Conservation (phyloP, 2,113 vertebrate species). For the Caranx melampygus region DNA sequence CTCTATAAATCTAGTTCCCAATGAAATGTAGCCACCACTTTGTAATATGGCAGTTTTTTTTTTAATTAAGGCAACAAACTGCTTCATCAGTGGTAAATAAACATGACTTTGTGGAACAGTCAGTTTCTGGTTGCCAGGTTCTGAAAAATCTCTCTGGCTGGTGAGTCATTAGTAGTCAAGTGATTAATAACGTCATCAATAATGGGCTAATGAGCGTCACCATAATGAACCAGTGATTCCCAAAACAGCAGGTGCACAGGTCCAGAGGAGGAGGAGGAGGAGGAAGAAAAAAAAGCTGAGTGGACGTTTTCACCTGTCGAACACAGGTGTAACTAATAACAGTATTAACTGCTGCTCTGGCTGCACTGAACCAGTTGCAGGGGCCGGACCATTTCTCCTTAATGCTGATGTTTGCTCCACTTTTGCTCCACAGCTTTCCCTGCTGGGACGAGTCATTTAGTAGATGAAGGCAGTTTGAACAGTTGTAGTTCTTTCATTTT, state of each 20-base stretch:
- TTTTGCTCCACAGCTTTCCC: too few species aligned
- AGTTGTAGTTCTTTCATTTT: not conserved
- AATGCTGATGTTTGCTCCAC: too few species aligned
- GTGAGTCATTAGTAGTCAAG: not conserved
- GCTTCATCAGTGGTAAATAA: not conserved
- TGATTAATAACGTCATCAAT: not conserved
- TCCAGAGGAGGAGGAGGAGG: too few species aligned
- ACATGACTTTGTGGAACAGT: not conserved
- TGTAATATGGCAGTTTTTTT: too few species aligned
- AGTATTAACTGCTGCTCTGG: not conserved
- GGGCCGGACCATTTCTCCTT: too few species aligned
- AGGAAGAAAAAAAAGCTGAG: not conserved
- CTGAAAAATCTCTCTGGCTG: not conserved
- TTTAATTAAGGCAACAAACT: too few species aligned
- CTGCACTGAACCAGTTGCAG: too few species aligned
- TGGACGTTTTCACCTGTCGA: not conserved
- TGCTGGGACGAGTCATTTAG: not conserved
- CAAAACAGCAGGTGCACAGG: not conserved
- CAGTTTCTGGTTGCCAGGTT: not conserved
- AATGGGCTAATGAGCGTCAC: not conserved
- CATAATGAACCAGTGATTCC: not conserved
- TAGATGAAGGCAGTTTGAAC: not conserved
- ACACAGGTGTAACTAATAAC: not conserved
- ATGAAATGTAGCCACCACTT: too few species aligned
- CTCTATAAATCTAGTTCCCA: too few species aligned